phyloP scores from a whole-genome alignment of 2,113 vertebrate genomes.

The Hipposideros armiger region DNA sequence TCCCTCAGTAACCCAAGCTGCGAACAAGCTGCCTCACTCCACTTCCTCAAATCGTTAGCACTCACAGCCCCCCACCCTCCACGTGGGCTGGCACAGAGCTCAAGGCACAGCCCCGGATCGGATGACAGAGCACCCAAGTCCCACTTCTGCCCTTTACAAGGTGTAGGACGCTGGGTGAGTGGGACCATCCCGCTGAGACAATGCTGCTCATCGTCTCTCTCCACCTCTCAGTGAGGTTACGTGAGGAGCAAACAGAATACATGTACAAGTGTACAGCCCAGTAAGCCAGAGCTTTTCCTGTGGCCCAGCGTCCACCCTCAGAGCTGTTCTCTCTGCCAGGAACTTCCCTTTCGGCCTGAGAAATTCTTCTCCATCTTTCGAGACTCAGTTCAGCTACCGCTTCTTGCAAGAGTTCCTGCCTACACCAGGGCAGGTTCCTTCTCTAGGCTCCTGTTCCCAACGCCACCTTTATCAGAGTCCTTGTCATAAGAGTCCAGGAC shows the following conservation, averaged over 20 bases:
- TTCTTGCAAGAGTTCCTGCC: background rate
- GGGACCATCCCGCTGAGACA: background rate
- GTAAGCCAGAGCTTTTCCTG: accelerated
- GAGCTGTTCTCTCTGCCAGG: background rate
- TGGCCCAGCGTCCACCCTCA: too few species aligned
- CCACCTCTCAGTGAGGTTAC: background rate
- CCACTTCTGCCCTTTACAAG: background rate
- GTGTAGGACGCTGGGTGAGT: accelerated
- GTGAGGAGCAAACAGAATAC: accelerated
- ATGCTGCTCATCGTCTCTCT: background rate
- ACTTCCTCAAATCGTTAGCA: background rate
- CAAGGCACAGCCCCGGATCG: too few species aligned
- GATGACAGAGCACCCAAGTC: background rate
- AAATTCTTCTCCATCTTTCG: background rate
- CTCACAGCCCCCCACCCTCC: too few species aligned
- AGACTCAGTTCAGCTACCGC: background rate
- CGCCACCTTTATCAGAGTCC: background rate
- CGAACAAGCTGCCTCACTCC: background rate
- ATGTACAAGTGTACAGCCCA: accelerated
- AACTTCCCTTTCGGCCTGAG: background rate
- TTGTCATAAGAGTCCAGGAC: background rate
- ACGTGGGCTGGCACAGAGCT: background rate
- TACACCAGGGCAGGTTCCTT: background rate
- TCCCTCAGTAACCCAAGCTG: background rate
- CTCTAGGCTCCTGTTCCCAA: background rate